These are phyloP conservation scores for Oopsacas minuta DNA, from an alignment of 37 sponge, comb jelly and placozoan species.

Conservation along the genomic window DNA sequence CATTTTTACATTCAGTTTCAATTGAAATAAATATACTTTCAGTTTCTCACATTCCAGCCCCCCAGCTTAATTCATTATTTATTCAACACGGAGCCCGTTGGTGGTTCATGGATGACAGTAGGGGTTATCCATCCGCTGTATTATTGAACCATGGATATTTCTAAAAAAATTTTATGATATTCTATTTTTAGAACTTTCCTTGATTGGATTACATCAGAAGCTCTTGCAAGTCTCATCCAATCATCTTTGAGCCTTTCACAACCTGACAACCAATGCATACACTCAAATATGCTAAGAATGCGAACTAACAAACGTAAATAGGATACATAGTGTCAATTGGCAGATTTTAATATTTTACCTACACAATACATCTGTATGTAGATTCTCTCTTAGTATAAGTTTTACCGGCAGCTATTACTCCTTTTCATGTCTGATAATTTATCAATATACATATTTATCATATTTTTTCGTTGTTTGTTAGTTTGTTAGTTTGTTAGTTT, in stretches of 20 bases:
- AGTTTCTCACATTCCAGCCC: too few species aligned
- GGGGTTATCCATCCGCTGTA: too few species aligned
- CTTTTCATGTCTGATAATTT: background rate
- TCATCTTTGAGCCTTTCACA: background rate
- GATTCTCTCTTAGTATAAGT: background rate
- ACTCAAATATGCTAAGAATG: background rate
- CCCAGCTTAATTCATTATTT: too few species aligned
- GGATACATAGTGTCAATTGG: too few species aligned
- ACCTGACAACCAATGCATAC: background rate
- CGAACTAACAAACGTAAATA: conserved; percentile 2
- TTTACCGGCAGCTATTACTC: background rate
- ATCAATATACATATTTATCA: background rate
- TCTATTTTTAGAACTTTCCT: background rate
- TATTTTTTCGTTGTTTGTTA: background rate
- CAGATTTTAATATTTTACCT: conserved; percentile 5
- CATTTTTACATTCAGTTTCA: too few species aligned
- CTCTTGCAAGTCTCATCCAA: background rate
- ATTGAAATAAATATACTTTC: too few species aligned
- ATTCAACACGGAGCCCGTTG: too few species aligned
- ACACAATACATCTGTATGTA: background rate
- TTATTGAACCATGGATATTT: too few species aligned
- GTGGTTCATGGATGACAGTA: too few species aligned
- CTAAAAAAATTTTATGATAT: too few species aligned
- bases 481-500: too few species aligned
- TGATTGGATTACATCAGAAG: background rate